Percentiles rank a stretch among this genome's conserved stretches.
phyloP scores from a whole-genome alignment of 2,888 invertebrate genomes.

The Hyposoter dolosus region DNA sequence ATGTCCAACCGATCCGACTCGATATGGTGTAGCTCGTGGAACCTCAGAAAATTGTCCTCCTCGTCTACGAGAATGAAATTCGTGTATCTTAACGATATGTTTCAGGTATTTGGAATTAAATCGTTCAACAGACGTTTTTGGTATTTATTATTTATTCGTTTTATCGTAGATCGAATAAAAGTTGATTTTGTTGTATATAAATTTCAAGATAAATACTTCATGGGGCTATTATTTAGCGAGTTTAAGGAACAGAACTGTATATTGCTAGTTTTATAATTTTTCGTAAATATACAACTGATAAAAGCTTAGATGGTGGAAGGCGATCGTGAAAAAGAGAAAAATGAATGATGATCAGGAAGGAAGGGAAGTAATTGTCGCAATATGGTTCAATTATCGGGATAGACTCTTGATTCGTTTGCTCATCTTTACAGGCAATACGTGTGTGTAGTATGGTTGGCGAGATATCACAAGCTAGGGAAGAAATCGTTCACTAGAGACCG shows the following conservation, averaged over 20 bases:
- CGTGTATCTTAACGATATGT: neutral
- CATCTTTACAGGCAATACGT: conserved; percentile 16
- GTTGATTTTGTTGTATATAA: conserved; percentile 41
- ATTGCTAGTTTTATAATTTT: neutral
- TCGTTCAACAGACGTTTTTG: neutral
- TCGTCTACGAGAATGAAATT: conserved; percentile 75
- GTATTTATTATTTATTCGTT: conserved; percentile 39
- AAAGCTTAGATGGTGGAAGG: neutral
- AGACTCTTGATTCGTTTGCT: conserved; percentile 9
- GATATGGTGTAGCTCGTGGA: conserved; percentile 77
- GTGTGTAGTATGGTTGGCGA: conserved; percentile 22
- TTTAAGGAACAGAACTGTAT: conserved; percentile 3
- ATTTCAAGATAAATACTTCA: conserved; percentile 10
- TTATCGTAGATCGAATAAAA: conserved; percentile 43
- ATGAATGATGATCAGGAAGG: neutral
- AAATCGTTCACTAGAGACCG: conserved; percentile 38
- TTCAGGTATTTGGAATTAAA: neutral
- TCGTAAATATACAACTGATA: neutral
- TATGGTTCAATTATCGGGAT: neutral
- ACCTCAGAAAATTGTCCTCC: conserved; percentile 81
- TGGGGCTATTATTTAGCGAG: neutral
- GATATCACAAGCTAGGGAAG: conserved; percentile 62
- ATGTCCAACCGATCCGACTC: conserved; percentile 76
- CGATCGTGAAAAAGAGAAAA: neutral
- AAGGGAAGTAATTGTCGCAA: neutral